Conservation (phyloP, 2,113 vertebrate genomes). For the Urocitellus parryii region DNA sequence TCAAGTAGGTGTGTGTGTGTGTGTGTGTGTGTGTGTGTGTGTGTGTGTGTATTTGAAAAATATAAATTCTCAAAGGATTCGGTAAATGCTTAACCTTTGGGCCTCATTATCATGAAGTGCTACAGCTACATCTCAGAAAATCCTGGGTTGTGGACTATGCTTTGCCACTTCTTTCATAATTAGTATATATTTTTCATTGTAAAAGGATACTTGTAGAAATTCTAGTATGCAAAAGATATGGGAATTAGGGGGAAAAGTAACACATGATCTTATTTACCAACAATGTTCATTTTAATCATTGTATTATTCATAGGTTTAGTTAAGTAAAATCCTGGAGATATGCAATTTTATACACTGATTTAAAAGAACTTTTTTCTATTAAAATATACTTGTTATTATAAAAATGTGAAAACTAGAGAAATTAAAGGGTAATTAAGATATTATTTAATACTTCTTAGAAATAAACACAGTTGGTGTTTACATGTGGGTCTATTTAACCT, state of each 20-base stretch:
- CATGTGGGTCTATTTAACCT: neutral
- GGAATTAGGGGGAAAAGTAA: neutral
- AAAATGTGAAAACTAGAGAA: neutral
- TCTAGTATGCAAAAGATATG: neutral
- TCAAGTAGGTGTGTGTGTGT: too few species aligned
- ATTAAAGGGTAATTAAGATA: neutral
- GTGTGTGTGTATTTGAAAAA: neutral
- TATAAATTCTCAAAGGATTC: too few species aligned
- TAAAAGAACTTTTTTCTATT: neutral
- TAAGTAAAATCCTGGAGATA: neutral
- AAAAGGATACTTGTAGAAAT: neutral
- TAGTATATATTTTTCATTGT: neutral
- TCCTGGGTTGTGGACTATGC: fast-evolving
- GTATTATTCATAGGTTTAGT: neutral
- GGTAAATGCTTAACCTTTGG: too few species aligned
- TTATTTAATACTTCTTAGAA: neutral
- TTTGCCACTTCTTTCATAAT: neutral
- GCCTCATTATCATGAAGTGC: neutral
- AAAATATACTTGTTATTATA: neutral
- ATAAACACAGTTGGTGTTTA: neutral
- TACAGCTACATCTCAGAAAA: neutral
- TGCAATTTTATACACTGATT: neutral
- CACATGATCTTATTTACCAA: neutral
- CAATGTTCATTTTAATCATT: neutral
- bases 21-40: too few species aligned